Base-by-base conservation (phyloP, 2,888 invertebrate species). In the Pachycephus smyrnensis region DNA sequence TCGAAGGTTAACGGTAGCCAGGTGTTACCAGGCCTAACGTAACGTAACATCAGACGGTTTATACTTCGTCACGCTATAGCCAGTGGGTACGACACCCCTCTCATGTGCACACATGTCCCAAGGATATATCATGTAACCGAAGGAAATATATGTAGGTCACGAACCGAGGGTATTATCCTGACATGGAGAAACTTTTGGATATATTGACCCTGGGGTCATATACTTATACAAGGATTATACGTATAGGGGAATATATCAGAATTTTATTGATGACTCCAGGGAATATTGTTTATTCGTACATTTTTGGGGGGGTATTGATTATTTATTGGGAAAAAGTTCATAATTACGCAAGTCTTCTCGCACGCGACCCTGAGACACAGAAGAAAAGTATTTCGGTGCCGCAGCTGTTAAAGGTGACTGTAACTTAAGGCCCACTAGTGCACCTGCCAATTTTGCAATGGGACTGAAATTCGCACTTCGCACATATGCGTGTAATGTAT, bases 11-110 rank as follows among this genome's bases (percentile, higher is more conserved):
- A 55, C 55, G 76, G 75, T 68, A 79, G 85, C 88, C 88, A 88
- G 88, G 88, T 88, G 88, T 87, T 84, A 32, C 35, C 68, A 69
- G 75, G 75, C 81, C 79, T 76, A 23, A 40, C 79, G 77, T 76
- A 76, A 81, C 81, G 78, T 80, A 82, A 81, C 81, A 75, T 78
- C 80, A 80, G 82, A 82, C 83, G 84, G 82, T 86, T 88, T 87
- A 83, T 86, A 83, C 85, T 85, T 87, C 88, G 87, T 88, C 85
- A 85, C 85, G 86, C 82, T 86, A 83, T 23, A 55, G 55, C 55
- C 55, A 23, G 55, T 55, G 9, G 55, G 81, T 86, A 84, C 23
- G 84, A 86, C 86, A 87, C 85, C 87, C 85, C 83, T 82, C 81
- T 76, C 79, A 82, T 82, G 80, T 82, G 84, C 83, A 85, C 87